These are phyloP conservation scores for Dolomedes plantarius DNA, from an alignment of 2,888 invertebrate species.

Conservation along the genomic window DNA sequence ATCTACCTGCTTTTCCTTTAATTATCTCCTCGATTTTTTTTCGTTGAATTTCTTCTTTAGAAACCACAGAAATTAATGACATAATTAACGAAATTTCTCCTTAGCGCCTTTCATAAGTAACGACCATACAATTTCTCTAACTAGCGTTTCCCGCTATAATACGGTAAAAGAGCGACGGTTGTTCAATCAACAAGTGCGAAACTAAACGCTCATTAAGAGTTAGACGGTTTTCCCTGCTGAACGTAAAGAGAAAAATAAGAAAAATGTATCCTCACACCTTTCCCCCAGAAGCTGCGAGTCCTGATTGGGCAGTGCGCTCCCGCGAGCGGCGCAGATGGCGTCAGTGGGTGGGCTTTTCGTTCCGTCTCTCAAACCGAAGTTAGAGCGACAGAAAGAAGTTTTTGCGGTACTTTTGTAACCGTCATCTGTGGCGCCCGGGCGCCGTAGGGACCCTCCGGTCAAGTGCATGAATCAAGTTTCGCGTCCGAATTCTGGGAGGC, in stretches of 20 bases:
- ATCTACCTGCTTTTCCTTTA: too few relatives aligned
- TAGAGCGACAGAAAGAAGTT: constrained; percentile 1
- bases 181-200: too few relatives aligned
- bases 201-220: too few relatives aligned
- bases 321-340: constrained; percentile 53
- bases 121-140: too few relatives aligned
- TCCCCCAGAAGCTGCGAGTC: background rate
- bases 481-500: constrained; percentile 1
- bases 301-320: constrained; percentile 49
- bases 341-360: constrained; percentile 40
- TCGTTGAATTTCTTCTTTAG: too few relatives aligned
- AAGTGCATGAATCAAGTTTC: constrained; percentile 43
- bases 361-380: background rate
- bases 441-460: constrained; percentile 28
- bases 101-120: too few relatives aligned
- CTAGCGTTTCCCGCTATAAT: too few relatives aligned
- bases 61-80: too few relatives aligned
- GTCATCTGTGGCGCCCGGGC: constrained; percentile 47
- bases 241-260: background rate
- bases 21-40: too few relatives aligned
- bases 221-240: constrained; percentile 9
- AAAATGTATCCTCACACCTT: background rate
- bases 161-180: too few relatives aligned
- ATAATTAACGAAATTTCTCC: too few relatives aligned
- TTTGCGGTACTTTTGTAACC: constrained; percentile 48